These are phyloP conservation scores for Rhinella marina DNA, from an alignment of 2,797 vertebrate genomes.

Conservation along the genomic window DNA sequence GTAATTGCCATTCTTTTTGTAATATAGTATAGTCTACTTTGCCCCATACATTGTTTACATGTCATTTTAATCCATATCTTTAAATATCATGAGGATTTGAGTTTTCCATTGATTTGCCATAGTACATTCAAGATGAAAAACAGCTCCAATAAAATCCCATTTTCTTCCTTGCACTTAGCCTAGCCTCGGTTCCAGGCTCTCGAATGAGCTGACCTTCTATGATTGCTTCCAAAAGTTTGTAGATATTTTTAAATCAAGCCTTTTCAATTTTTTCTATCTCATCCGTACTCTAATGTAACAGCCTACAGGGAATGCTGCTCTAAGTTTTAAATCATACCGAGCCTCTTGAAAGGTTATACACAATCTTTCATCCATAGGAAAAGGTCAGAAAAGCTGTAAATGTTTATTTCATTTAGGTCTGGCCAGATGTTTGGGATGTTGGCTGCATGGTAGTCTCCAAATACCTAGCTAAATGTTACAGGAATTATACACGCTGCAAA, in stretches of 20 bases:
- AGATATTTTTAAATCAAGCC: slow-evolving; percentile 56
- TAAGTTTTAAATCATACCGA: slow-evolving; percentile 68
- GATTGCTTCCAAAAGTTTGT: slow-evolving; percentile 63
- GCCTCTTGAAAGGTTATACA: slow-evolving; percentile 72
- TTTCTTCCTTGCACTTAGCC: slow-evolving; percentile 18
- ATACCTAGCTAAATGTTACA: slow-evolving; percentile 57
- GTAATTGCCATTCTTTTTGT: too few species aligned
- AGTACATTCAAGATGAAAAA: slow-evolving; percentile 13
- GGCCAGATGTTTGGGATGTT: slow-evolving; percentile 63
- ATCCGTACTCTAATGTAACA: slow-evolving; percentile 67
- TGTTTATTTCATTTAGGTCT: slow-evolving; percentile 68
- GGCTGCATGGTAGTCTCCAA: slow-evolving; percentile 59
- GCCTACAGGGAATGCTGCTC: slow-evolving; percentile 67
- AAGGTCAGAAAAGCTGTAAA: slow-evolving; percentile 78
- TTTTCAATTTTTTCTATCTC: slow-evolving; percentile 55
- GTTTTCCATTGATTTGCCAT: background rate
- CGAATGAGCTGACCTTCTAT: slow-evolving; percentile 59
- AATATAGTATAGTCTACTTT: too few species aligned
- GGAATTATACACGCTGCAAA: slow-evolving; percentile 52
- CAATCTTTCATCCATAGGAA: slow-evolving; percentile 69
- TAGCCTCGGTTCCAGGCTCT: slow-evolving; percentile 11
- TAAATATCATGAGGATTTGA: background rate
- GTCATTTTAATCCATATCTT: background rate
- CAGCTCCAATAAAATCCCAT: slow-evolving; percentile 25
- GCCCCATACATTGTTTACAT: background rate